These are phyloP conservation scores for Neodiprion virginianus DNA, from an alignment of 1,140 invertebrate genomes.

Conservation along the genomic window DNA sequence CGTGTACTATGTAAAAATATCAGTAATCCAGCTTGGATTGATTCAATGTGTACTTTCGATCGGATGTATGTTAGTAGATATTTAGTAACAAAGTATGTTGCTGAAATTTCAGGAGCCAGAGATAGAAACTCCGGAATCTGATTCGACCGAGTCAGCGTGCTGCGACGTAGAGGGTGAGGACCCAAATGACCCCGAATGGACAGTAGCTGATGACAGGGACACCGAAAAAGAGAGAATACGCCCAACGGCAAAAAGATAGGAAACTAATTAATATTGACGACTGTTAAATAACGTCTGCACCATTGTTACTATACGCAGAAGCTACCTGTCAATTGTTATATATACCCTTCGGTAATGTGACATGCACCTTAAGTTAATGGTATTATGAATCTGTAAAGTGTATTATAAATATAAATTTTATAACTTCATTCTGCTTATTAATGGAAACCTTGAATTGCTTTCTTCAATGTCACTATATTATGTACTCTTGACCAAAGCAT, in stretches of 20 bases:
- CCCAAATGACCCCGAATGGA: conserved; percentile 84
- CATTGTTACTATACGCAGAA: conserved; percentile 45
- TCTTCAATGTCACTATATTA: not conserved
- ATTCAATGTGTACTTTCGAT: not conserved
- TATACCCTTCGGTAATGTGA: conserved; percentile 57
- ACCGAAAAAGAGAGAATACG: conserved; percentile 60
- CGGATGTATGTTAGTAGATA: not conserved
- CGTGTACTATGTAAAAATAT: conserved; percentile 12
- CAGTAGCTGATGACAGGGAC: conserved; percentile 59
- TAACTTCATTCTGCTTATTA: conserved; percentile 52
- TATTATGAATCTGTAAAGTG: conserved; percentile 63
- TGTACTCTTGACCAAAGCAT: not conserved
- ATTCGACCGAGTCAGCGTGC: conserved; percentile 68
- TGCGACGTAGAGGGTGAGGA: conserved; percentile 72
- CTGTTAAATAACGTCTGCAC: conserved; percentile 33
- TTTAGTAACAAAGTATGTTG: not conserved
- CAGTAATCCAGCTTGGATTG: not conserved
- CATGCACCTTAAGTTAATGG: conserved; percentile 60
- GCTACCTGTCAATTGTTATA: conserved; percentile 61
- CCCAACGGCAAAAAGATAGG: conserved; percentile 60
- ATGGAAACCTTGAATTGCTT: not conserved
- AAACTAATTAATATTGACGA: conserved; percentile 38
- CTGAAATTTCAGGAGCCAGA: conserved; percentile 19
- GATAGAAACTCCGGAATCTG: conserved; percentile 62
- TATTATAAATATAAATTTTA: conserved; percentile 65